These are phyloP conservation scores for Euphysa ruthae DNA, from an alignment of 30 jellyfish, hydroid and myxozoan genomes.

Conservation along the genomic window DNA sequence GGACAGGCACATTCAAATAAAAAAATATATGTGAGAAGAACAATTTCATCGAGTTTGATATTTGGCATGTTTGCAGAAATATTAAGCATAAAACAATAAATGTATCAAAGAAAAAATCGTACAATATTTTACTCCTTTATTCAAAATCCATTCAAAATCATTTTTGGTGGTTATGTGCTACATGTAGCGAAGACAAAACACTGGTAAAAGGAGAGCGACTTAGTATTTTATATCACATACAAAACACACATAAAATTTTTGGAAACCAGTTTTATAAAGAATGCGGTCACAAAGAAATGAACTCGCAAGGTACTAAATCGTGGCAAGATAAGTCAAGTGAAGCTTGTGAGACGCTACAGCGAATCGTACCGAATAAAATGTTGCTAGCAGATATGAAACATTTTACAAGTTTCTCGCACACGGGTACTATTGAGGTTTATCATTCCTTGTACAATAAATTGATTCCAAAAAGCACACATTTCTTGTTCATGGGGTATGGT, in stretches of 20 bases:
- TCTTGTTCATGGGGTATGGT: constrained; percentile 29
- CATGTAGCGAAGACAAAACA: constrained; percentile 16
- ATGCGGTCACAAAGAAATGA: no score
- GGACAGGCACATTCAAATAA: no score
- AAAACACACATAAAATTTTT: neutral
- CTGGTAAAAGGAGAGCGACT: constrained; percentile 27
- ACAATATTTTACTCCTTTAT: neutral
- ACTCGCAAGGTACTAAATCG: no score
- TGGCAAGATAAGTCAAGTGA: no score
- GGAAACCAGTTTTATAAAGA: no score
- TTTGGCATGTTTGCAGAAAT: no score
- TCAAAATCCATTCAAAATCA: constrained; percentile 18
- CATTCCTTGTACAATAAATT: constrained; percentile 23
- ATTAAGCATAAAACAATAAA: no score
- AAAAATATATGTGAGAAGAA: no score
- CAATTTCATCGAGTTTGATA: no score
- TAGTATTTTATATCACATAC: neutral
- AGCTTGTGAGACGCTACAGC: constrained; percentile 15
- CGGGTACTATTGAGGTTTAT: constrained; percentile 35
- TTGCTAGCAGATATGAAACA: constrained; percentile 11
- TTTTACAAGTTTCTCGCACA: constrained; percentile 33
- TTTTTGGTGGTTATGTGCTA: constrained; percentile 49
- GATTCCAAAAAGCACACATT: constrained; percentile 28
- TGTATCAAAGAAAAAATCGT: no score
- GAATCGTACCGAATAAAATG: constrained; percentile 14